These are phyloP conservation scores for Hephaestus fuliginosus DNA, from an alignment of 2,797 vertebrate species.

Conservation along the genomic window DNA sequence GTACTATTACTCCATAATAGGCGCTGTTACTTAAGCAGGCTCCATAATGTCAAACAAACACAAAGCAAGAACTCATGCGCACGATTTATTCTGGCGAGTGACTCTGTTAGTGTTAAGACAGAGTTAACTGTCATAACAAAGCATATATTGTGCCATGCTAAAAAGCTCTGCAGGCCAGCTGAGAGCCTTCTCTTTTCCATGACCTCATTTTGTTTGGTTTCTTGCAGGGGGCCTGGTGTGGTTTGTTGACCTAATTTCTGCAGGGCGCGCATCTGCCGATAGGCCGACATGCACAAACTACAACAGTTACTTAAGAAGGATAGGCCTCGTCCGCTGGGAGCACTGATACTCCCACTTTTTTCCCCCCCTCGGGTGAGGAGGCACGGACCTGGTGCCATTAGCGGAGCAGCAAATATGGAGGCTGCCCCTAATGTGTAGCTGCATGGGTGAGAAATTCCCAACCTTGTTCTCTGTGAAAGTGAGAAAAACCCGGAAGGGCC, in stretches of 20 bases:
- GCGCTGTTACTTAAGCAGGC: constrained; percentile 42
- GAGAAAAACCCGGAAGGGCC: constrained; percentile 47
- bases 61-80: constrained; percentile 37
- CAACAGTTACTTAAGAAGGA: constrained; percentile 66
- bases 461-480: constrained; percentile 40
- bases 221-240: constrained; percentile 69
- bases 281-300: constrained; percentile 53
- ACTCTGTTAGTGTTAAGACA: constrained; percentile 71
- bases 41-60: constrained; percentile 61
- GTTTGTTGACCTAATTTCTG: constrained; percentile 79
- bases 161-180: constrained; percentile 78
- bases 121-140: constrained; percentile 80
- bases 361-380: constrained; percentile 51
- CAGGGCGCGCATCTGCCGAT: constrained; percentile 27
- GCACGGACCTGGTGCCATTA: constrained; percentile 66
- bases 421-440: constrained; percentile 64
- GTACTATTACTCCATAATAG: constrained; percentile 58
- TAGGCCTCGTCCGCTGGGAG: constrained; percentile 54
- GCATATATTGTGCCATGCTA: constrained; percentile 78
- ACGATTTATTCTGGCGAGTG: constrained; percentile 59
- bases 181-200: constrained; percentile 79
- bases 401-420: constrained; percentile 56
- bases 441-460: constrained; percentile 50
- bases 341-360: constrained; percentile 40
- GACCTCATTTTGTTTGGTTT: constrained; percentile 83